Conservation (phyloP, 2,797 vertebrate species). For the Epinephelus awoara region DNA sequence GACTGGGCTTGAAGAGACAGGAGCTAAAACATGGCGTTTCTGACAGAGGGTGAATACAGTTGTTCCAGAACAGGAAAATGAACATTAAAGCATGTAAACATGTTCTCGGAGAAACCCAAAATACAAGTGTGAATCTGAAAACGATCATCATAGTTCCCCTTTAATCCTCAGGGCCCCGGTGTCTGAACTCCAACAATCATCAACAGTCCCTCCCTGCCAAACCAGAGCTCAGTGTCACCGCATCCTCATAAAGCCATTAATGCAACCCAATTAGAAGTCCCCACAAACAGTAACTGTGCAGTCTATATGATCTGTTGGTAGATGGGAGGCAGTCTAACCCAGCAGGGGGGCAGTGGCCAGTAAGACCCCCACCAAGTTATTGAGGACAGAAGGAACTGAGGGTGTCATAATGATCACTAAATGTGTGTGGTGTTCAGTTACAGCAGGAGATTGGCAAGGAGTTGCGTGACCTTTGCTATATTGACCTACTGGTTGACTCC, state of each 20-base stretch:
- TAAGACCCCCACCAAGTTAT: slow-evolving; percentile 75
- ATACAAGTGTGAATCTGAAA: too few species aligned
- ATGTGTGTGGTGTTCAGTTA: slow-evolving; percentile 80
- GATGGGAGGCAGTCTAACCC: slow-evolving; percentile 63
- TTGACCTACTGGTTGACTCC: slow-evolving; percentile 75
- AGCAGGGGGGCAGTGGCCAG: slow-evolving; percentile 61
- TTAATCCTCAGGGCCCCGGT: slow-evolving; percentile 27
- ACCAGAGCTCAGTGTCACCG: not conserved
- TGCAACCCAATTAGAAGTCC: slow-evolving; percentile 72
- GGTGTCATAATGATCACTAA: slow-evolving; percentile 84
- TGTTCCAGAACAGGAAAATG: too few species aligned
- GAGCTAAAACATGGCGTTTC: too few species aligned
- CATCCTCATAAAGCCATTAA: slow-evolving; percentile 19
- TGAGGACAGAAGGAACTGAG: slow-evolving; percentile 70
- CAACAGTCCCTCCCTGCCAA: not conserved
- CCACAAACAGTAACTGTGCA: slow-evolving; percentile 55
- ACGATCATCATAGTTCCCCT: too few species aligned
- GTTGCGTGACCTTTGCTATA: slow-evolving; percentile 81
- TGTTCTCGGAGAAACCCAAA: too few species aligned
- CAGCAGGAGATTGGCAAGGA: slow-evolving; percentile 79
- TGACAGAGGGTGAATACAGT: too few species aligned
- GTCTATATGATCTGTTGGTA: slow-evolving; percentile 52
- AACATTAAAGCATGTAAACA: too few species aligned
- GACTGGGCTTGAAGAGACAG: too few species aligned
- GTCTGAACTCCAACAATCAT: slow-evolving; percentile 8